Base-by-base conservation (phyloP, 2,888 invertebrate genomes). In the Habroteleia sp. region DNA sequence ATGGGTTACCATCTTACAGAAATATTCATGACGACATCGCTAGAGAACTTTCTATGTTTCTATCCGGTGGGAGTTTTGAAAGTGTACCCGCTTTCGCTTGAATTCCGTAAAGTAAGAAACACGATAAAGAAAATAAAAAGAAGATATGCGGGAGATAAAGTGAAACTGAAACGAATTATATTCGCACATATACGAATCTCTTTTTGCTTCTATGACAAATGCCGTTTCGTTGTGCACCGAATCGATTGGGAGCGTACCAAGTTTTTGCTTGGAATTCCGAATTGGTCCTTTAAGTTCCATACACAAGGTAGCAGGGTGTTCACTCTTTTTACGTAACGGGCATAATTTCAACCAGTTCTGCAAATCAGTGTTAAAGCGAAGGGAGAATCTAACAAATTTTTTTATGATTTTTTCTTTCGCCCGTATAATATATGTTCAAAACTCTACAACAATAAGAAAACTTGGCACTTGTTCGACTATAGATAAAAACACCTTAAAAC, bases 11-110 rank as follows among this genome's bases (percentile, higher is more conserved):
- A 65, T 65, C 73, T 66, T 62, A 74, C 41, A 14, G 66, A 74
- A 74, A 74, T 66, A 74, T 74, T 74, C 66, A 74, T 74, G 73
- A 74, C 66, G 16, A 10, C 35, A 5, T 27, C 65, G 58, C 25
- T 50, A 27, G 25, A 8, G 52, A 72, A 65, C 37, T 73, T 74
- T 54, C 54, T 48, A 17, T 35, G 29, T 50, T 63, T 50, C 50
- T 37, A 60, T 58, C 48, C 48, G 33, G 25, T 42, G 68, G 74
- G 46, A 68, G 60, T 63, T 42, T 52, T 13, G 42, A 56, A 60
- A 66, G 72, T 63, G 63, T 44, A 29, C 65, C 35, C 44, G 58
- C 31, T 58, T 48, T 39, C 44, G 37, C 48, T 33, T 39, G 48
- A 62, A 68, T 60, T 66, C 66, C 11, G 48, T 29, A 68, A 35